A percentile compares a stretch with the other conserved stretches of the same genome.
Conservation (phyloP, 2,797 vertebrate species). For the Cossypha heuglini region DNA sequence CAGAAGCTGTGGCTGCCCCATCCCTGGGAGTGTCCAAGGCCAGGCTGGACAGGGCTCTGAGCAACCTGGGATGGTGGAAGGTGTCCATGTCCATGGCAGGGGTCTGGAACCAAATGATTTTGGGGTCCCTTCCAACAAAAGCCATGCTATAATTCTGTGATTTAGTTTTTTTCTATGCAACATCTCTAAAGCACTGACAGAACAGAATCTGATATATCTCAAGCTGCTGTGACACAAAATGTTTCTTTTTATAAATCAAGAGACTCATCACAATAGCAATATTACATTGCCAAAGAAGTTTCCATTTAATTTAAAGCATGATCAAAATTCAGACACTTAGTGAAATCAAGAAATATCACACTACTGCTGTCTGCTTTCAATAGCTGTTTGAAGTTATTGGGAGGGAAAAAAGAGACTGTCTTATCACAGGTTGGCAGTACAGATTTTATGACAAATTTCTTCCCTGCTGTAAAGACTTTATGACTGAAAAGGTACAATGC, state of each 20-base stretch:
- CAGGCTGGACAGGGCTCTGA: neutral
- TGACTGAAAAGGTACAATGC: neutral
- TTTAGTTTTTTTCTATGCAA: neutral
- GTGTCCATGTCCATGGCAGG: neutral
- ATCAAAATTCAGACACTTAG: neutral
- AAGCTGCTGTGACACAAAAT: neutral
- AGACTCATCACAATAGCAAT: neutral
- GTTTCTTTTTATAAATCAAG: neutral
- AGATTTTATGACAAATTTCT: conserved; percentile 30
- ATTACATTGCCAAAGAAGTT: neutral
- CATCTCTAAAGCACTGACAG: neutral
- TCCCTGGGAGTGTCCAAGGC: neutral
- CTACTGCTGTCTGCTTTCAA: neutral
- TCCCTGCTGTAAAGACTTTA: conserved; percentile 21
- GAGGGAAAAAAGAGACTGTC: neutral
- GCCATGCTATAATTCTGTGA: neutral
- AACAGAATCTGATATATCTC: neutral
- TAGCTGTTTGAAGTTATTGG: neutral
- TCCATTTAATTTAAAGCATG: conserved; percentile 8
- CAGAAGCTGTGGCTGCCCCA: neutral
- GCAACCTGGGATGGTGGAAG: neutral
- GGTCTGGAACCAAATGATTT: neutral
- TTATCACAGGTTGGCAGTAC: neutral
- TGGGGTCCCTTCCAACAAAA: neutral
- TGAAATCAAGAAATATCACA: conserved; percentile 29